These are phyloP conservation scores for Phrixothrix hirtus DNA, from an alignment of 2,888 invertebrate species.

Conservation along the genomic window DNA sequence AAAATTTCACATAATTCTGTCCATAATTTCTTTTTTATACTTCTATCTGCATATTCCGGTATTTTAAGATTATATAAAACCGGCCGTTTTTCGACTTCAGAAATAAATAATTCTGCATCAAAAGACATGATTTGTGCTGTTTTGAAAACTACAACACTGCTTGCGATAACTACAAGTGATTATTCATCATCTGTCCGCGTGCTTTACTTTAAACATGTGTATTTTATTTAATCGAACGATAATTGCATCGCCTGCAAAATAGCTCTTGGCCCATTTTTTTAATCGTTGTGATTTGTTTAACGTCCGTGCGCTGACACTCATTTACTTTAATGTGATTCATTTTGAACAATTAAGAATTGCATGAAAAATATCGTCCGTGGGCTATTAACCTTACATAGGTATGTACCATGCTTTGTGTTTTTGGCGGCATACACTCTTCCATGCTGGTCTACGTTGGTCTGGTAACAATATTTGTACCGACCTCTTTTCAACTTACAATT, in stretches of 20 bases:
- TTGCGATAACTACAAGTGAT: not conserved
- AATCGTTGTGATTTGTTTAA: slow-evolving; percentile 1
- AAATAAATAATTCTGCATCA: slow-evolving; percentile 20
- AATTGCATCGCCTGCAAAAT: slow-evolving; percentile 9
- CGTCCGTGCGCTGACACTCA: slow-evolving; percentile 2
- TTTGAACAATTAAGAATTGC: slow-evolving; percentile 6
- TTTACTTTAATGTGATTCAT: slow-evolving; percentile 5
- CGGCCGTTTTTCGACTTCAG: slow-evolving; percentile 17
- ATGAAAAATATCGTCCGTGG: slow-evolving; percentile 4
- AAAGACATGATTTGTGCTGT: slow-evolving; percentile 14
- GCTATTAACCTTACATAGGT: no score
- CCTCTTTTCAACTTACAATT: no score
- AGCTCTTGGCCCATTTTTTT: slow-evolving; percentile 1
- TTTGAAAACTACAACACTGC: not conserved
- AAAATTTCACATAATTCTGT: slow-evolving; percentile 11
- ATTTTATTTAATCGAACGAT: slow-evolving; percentile 8
- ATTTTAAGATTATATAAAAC: no score
- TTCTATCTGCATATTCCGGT: no score
- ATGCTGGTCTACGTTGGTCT: no score
- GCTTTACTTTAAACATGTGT: not conserved
- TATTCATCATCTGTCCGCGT: slow-evolving; percentile 7
- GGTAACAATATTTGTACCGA: no score
- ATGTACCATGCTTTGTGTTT: no score
- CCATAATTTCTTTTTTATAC: slow-evolving; percentile 16
- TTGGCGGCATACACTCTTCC: no score